Evolutionary conservation across 2,113 vertebrate species (phyloP), one percentile per base, ranked within the genome.

Genomic region (Corvus cornix): DNA sequence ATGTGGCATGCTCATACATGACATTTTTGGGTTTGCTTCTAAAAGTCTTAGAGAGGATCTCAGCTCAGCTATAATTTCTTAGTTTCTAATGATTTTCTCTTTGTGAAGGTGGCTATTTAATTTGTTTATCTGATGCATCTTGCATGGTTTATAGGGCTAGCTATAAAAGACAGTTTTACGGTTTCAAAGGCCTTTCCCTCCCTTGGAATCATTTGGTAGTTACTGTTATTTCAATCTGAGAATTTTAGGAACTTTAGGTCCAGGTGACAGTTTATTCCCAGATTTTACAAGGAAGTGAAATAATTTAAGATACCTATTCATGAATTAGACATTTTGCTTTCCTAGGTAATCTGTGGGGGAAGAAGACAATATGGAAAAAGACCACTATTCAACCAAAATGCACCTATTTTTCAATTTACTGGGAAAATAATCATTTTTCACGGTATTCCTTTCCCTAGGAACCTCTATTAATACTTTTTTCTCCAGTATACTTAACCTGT

Each of bases 111-210:
- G 35, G 24, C 15, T 46, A 31, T 17, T 83, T 35, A 5, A 52
- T 56, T 62, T 56, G 9, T 60, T 73, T 37, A 30, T 62, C 37
- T 58, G 31, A 58, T 26, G 7, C 22, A 66, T 6, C 13, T 59
- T 67, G 26, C 19, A 66, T 0, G 1, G 21, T 9, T 81, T 59
- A 69, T 12, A 64, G 10, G 13, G 12, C 26, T 48, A 52, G 35
- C 16, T 66, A 27, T 21, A 56, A 73, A 69, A 87, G 18, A 33
- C 0, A 59, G 31, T 48, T 93, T 39, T 43, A 53, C 0, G 0
- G 19, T 81, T 92, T 69, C 43, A 35, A 64, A 35, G 16, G 35
- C 13, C 33, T 49, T 56, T 51, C 33, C 48, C 33, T 66, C 37
- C 43, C 52, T 52, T 43, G 28, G 43, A 86, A 49, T 49, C 3